Conservation (phyloP, 1,140 invertebrate genomes). For the Drosophila melanica region DNA sequence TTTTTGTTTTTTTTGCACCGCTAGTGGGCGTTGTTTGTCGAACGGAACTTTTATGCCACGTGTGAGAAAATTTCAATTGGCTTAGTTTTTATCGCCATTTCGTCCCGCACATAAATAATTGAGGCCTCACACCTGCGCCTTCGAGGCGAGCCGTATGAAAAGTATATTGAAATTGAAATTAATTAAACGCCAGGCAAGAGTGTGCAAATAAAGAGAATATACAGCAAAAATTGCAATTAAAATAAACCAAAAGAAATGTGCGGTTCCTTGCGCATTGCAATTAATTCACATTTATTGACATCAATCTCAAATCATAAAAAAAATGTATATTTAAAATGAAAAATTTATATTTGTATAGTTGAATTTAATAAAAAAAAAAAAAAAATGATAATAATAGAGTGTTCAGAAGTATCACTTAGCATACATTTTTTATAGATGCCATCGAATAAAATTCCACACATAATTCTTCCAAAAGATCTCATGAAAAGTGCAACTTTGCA, state of each 20-base stretch:
- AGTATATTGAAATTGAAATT: constrained; percentile 30
- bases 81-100: constrained; percentile 38
- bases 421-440: background rate
- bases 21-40: constrained; percentile 36
- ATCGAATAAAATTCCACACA: constrained; percentile 2
- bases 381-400: too few species aligned
- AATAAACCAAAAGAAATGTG: constrained; percentile 20
- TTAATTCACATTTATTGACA: too few species aligned
- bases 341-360: too few species aligned
- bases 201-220: constrained; percentile 5
- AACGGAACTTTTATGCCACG: constrained; percentile 50
- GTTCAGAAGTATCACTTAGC: too few species aligned
- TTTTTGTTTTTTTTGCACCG: constrained; percentile 20
- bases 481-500: constrained; percentile 25
- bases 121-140: background rate
- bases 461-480: background rate
- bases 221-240: constrained; percentile 27
- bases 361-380: too few species aligned
- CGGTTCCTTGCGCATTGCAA: too few species aligned
- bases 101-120: constrained; percentile 40
- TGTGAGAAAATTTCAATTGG: constrained; percentile 63
- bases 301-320: too few species aligned
- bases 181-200: constrained; percentile 32
- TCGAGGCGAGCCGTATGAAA: background rate
- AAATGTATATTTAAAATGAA: too few species aligned